phyloP scores from a whole-genome alignment of 2,888 invertebrate genomes.

The Rhogogaster chlorosoma region DNA sequence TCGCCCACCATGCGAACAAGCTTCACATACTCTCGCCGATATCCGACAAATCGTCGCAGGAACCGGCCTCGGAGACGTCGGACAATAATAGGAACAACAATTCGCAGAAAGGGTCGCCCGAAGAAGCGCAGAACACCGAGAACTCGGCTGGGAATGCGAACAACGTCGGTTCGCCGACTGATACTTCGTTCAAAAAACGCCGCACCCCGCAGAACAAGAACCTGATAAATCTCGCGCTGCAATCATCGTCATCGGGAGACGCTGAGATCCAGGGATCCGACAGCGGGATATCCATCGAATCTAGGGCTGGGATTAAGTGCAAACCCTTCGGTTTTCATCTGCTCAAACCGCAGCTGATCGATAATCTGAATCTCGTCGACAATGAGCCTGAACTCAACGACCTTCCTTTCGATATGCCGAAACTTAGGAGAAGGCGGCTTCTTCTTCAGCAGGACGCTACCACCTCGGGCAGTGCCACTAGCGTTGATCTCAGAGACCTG shows the following conservation, averaged over 20 bases:
- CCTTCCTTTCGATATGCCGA: slow-evolving; percentile 95
- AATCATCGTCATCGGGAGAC: slow-evolving; percentile 83
- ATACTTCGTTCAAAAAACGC: slow-evolving; percentile 80
- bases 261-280: slow-evolving; percentile 92
- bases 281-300: slow-evolving; percentile 93
- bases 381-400: slow-evolving; percentile 85
- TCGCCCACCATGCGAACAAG: slow-evolving; percentile 86
- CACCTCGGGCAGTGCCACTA: slow-evolving; percentile 86
- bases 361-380: slow-evolving; percentile 74
- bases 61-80: slow-evolving; percentile 90
- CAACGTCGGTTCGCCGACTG: slow-evolving; percentile 69
- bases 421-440: slow-evolving; percentile 85
- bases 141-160: slow-evolving; percentile 61
- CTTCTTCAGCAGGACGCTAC: slow-evolving; percentile 84
- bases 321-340: slow-evolving; percentile 82
- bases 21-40: slow-evolving; percentile 93
- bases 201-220: slow-evolving; percentile 89
- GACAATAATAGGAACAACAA: slow-evolving; percentile 90
- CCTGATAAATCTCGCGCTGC: slow-evolving; percentile 84
- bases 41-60: slow-evolving; percentile 94
- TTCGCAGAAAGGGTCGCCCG: slow-evolving; percentile 88
- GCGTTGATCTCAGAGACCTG: slow-evolving; percentile 89
- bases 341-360: slow-evolving; percentile 79
- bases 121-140: slow-evolving; percentile 80
- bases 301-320: slow-evolving; percentile 88